Evolutionary conservation across 2,888 invertebrate genomes (phyloP).

Genomic region (Caenorhabditis sp.): DNA sequence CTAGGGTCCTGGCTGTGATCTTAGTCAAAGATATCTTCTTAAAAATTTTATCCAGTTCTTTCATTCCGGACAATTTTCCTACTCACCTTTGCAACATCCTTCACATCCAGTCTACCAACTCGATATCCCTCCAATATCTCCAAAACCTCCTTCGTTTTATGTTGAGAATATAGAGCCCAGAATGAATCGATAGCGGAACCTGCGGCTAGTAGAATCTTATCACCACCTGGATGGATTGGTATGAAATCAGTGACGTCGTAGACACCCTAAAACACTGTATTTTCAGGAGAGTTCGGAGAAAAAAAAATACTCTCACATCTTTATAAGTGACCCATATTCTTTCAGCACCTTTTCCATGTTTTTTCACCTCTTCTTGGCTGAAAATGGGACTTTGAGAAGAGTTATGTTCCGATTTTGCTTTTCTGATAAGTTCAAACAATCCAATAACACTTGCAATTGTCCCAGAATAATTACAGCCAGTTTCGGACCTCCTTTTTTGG

Average conservation of each 20-base stretch:
- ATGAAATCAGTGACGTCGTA: constrained; percentile 94
- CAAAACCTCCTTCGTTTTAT: constrained; percentile 73
- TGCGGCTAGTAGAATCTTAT: constrained; percentile 80
- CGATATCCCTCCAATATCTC: constrained; percentile 83
- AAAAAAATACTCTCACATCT: constrained; percentile 45
- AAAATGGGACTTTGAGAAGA: constrained; percentile 23
- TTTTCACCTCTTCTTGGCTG: constrained; percentile 58
- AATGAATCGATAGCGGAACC: constrained; percentile 89
- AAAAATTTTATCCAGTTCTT: background rate
- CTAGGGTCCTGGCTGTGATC: too few relatives aligned
- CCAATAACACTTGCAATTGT: constrained; percentile 12
- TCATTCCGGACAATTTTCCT: background rate
- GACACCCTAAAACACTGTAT: constrained; percentile 77
- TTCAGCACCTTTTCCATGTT: constrained; percentile 61
- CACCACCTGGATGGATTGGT: constrained; percentile 83
- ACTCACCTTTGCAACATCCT: constrained; percentile 75
- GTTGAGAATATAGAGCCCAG: constrained; percentile 81
- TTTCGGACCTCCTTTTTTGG: background rate
- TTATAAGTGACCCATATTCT: constrained; percentile 69
- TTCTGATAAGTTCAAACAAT: constrained; percentile 9
- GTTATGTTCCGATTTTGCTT: constrained; percentile 14
- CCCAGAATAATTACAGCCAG: constrained; percentile 1
- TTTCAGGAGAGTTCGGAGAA: background rate
- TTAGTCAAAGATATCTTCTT: background rate
- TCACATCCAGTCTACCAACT: constrained; percentile 85